Evolutionary conservation across 2,888 invertebrate genomes (phyloP).

Genomic region (Silvanus unidentatus): DNA sequence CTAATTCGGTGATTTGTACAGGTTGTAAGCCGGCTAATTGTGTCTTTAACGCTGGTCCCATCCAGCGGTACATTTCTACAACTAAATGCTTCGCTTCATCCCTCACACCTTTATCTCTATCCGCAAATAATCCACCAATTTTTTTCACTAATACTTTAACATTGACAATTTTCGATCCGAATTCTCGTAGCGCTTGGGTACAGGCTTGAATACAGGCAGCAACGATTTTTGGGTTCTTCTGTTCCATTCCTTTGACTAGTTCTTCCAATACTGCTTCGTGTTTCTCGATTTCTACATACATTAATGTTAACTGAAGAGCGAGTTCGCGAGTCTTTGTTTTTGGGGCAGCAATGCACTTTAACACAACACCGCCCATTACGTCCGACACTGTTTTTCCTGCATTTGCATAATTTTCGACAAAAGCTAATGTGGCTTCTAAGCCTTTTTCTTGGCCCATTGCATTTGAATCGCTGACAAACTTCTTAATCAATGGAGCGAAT

Average conservation of each 20-base stretch:
- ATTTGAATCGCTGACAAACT: slow-evolving; percentile 92
- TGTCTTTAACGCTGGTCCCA: slow-evolving; percentile 53
- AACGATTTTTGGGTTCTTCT: slow-evolving; percentile 94
- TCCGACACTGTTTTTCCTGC: slow-evolving; percentile 87
- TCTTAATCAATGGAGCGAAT: slow-evolving; percentile 84
- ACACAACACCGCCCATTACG: slow-evolving; percentile 69
- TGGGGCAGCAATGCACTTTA: slow-evolving; percentile 89
- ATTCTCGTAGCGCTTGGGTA: slow-evolving; percentile 75
- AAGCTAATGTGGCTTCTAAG: slow-evolving; percentile 83
- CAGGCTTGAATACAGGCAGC: slow-evolving; percentile 73
- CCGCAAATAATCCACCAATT: slow-evolving; percentile 75
- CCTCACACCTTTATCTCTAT: slow-evolving; percentile 85
- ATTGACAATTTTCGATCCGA: slow-evolving; percentile 85
- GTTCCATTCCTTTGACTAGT: slow-evolving; percentile 86
- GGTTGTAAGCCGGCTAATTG: slow-evolving; percentile 83
- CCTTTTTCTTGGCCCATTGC: slow-evolving; percentile 94
- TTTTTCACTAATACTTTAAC: slow-evolving; percentile 87
- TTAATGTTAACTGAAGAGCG: slow-evolving; percentile 79
- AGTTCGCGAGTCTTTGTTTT: slow-evolving; percentile 88
- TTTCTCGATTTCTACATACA: slow-evolving; percentile 96
- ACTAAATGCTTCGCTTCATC: slow-evolving; percentile 88
- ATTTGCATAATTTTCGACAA: slow-evolving; percentile 82
- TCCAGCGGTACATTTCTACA: slow-evolving; percentile 82
- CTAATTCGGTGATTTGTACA: slow-evolving; percentile 82
- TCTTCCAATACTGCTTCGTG: slow-evolving; percentile 86